Base-by-base conservation (phyloP, 2,113 vertebrate genomes). In the Corythornis madagascariensis region DNA sequence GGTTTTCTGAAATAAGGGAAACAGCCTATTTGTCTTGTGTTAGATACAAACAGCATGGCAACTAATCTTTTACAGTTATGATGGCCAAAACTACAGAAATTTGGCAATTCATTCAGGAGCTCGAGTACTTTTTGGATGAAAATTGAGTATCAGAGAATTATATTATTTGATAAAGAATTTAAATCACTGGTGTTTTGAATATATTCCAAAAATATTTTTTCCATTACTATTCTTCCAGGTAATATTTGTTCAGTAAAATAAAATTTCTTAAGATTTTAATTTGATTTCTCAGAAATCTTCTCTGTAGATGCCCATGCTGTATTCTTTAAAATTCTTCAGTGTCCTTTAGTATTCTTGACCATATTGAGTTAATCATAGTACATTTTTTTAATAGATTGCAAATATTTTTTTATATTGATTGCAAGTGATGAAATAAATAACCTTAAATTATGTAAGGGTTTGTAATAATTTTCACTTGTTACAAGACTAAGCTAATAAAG, bases 341-440 rank as follows among this genome's bases (percentile, higher is more conserved):
- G 73, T 84, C 93, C 88, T 94, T 95, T 94, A 94, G 81, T 96
- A 93, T 95, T 92, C 91, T 92, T 89, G 89, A 91, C 70, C 73
- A 80, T 71, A 55, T 50, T 76, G 53, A 94, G 61, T 79, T 77
- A 65, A 92, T 48, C 6, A 40, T 24, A 90, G 43, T 53, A 38
- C 38, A 4, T 38, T 38, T 38, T 38, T 10, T 38, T 38, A 11
- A 38, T 38, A 38, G 38, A 38, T 38, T 38, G 10, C 38, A 38
- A 38, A 38, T 38, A 38, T 38, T 38, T 38, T 38, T 38, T 38
- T 38, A 38, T 52, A 82, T 64, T 82, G 47, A 76, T 56, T 85
- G 88, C 85, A 97, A 96, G 86, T 93, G 28, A 95, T 95, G 96
- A 93, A 96, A 96, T 96, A 83, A 96, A 93, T 74, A 95, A 97